A percentile compares a stretch with the other conserved stretches of the same genome.
These are phyloP conservation scores for Pipa parva DNA, from an alignment of 2,113 vertebrate genomes.

Conservation along the genomic window DNA sequence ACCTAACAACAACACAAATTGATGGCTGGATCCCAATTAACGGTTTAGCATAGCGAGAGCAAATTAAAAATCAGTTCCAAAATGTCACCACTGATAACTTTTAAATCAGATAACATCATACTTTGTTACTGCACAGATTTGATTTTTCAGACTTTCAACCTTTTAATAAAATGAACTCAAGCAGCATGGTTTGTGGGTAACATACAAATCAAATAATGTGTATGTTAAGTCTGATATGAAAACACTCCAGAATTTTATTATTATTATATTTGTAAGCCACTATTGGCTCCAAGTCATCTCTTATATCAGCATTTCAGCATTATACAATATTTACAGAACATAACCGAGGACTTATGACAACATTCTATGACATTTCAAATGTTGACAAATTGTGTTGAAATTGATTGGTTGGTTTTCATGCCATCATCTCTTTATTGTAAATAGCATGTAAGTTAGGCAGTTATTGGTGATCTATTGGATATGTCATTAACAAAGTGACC, in stretches of 20 bases:
- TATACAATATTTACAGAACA: constrained; percentile 26
- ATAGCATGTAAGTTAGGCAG: constrained; percentile 27
- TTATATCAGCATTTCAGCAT: background rate
- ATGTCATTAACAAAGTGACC: constrained; percentile 39
- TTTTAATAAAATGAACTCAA: too few species aligned
- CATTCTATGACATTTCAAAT: constrained; percentile 27
- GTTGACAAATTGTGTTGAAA: constrained; percentile 18
- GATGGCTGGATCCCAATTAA: too few species aligned
- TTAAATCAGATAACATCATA: too few species aligned
- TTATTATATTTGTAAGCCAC: background rate
- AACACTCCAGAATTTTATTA: background rate
- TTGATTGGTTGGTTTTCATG: constrained; percentile 14
- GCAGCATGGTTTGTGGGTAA: background rate
- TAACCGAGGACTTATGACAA: constrained; percentile 17
- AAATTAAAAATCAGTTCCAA: background rate
- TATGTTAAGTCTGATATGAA: background rate
- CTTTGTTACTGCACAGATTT: too few species aligned
- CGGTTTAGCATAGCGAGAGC: background rate
- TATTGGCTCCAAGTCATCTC: background rate
- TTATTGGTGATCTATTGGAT: constrained; percentile 39
- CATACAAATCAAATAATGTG: background rate
- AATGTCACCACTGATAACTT: background rate
- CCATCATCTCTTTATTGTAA: constrained; percentile 4
- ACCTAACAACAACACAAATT: too few species aligned
- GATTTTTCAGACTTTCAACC: too few species aligned